A percentile compares a stretch with the other conserved stretches of the same genome.
phyloP scores from a whole-genome alignment of 2,113 vertebrate genomes.

The Scartelaos histophorus region DNA sequence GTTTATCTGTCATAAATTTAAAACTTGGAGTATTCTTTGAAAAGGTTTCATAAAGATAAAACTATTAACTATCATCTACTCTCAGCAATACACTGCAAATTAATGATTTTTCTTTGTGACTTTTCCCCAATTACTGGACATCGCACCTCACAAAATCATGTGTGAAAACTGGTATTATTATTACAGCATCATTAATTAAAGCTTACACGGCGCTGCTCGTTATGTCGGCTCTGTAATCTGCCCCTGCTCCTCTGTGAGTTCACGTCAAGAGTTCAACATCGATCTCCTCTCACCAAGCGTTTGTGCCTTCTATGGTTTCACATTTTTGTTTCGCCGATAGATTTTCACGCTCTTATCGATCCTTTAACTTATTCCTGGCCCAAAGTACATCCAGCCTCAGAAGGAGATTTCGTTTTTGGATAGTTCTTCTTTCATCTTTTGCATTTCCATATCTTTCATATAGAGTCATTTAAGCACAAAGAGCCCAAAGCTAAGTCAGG shows the following conservation, averaged over 20 bases:
- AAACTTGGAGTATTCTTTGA: neutral
- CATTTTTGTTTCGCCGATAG: conserved; percentile 16
- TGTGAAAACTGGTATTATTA: conserved; percentile 42
- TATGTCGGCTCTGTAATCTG: conserved; percentile 58
- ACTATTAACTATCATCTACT: no score
- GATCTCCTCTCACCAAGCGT: conserved; percentile 61
- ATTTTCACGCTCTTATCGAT: conserved; percentile 23
- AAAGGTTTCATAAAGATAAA: neutral
- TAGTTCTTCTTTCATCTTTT: conserved; percentile 6
- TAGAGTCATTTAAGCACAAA: conserved; percentile 17
- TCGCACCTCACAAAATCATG: neutral
- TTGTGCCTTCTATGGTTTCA: conserved; percentile 5
- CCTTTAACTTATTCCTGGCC: conserved; percentile 9
- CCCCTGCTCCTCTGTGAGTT: conserved; percentile 51
- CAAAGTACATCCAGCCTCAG: conserved; percentile 20
- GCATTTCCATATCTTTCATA: conserved; percentile 31
- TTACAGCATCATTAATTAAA: conserved; percentile 49
- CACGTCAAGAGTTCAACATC: conserved; percentile 56
- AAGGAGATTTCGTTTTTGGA: conserved; percentile 4
- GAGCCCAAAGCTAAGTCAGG: conserved; percentile 23
- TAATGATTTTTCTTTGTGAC: neutral
- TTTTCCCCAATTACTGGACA: neutral
- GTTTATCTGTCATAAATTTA: neutral
- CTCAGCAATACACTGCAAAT: neutral
- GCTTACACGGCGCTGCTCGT: conserved; percentile 37